Percentiles rank a stretch among this genome's conserved stretches.
phyloP scores from a whole-genome alignment of 2,888 invertebrate species.

The Diploptera punctata region DNA sequence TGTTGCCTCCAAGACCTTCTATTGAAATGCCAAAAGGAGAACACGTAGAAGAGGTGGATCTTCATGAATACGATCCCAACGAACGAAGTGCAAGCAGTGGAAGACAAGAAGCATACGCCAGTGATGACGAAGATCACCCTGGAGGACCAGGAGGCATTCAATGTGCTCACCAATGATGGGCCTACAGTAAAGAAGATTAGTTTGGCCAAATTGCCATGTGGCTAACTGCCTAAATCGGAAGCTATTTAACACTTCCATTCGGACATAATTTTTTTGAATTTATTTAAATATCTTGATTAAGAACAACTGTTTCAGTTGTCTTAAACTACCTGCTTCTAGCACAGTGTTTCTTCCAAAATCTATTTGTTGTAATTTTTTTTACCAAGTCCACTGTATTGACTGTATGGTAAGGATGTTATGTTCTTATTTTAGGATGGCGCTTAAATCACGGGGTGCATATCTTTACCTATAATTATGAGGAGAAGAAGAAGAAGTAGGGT shows the following conservation, averaged over 20 bases:
- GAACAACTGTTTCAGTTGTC: neutral
- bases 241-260: neutral
- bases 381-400: too few species aligned
- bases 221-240: slow-evolving; percentile 16
- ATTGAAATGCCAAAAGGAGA: slow-evolving; percentile 78
- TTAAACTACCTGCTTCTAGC: neutral
- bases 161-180: slow-evolving; percentile 79
- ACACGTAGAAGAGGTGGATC: slow-evolving; percentile 84
- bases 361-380: too few species aligned
- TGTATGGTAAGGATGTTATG: too few species aligned
- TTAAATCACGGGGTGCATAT: too few species aligned
- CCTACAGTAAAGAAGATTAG: slow-evolving; percentile 2
- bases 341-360: slow-evolving; percentile 4
- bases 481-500: too few species aligned
- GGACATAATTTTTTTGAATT: slow-evolving; percentile 17
- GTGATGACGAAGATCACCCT: slow-evolving; percentile 70
- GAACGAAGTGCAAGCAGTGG: slow-evolving; percentile 57
- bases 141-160: slow-evolving; percentile 70
- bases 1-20: slow-evolving; percentile 75
- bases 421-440: too few species aligned
- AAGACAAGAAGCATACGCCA: slow-evolving; percentile 75
- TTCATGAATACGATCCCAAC: slow-evolving; percentile 75
- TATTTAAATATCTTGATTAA: neutral
- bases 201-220: slow-evolving; percentile 23
- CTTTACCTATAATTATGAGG: too few species aligned